phyloP scores from a whole-genome alignment of 1,140 invertebrate genomes.

The Planococcus citri region DNA sequence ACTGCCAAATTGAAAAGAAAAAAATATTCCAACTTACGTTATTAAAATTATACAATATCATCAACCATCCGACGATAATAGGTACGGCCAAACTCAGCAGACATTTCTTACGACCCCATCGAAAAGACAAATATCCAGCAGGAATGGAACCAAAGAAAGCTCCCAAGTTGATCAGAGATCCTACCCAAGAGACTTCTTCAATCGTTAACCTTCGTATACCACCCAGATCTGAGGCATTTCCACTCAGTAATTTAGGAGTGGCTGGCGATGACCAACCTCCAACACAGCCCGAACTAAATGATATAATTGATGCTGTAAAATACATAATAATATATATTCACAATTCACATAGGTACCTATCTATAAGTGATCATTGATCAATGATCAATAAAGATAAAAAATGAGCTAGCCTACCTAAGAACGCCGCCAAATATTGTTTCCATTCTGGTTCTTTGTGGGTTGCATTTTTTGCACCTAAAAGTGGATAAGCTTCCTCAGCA shows the following conservation, averaged over 20 bases:
- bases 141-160: slow-evolving; percentile 35
- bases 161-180: slow-evolving; percentile 54
- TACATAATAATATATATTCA: neutral
- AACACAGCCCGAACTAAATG: slow-evolving; percentile 56
- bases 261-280: slow-evolving; percentile 67
- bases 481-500: neutral
- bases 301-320: slow-evolving; percentile 38
- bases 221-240: slow-evolving; percentile 30
- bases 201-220: slow-evolving; percentile 33
- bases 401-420: slow-evolving; percentile 7
- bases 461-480: neutral
- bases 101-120: slow-evolving; percentile 56
- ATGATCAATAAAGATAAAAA: too few species aligned
- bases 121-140: slow-evolving; percentile 41
- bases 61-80: slow-evolving; percentile 56
- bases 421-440: slow-evolving; percentile 11
- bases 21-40: slow-evolving; percentile 23
- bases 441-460: neutral
- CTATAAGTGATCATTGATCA: neutral
- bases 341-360: neutral
- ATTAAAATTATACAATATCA: slow-evolving; percentile 21
- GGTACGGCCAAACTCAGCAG: slow-evolving; percentile 57
- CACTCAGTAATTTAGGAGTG: slow-evolving; percentile 37
- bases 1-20: too few species aligned
- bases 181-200: slow-evolving; percentile 53